A percentile compares a stretch with the other conserved stretches of the same genome.
These are phyloP conservation scores for Drosophila quadrilineata DNA, from an alignment of 1,140 invertebrate species.

Conservation along the genomic window DNA sequence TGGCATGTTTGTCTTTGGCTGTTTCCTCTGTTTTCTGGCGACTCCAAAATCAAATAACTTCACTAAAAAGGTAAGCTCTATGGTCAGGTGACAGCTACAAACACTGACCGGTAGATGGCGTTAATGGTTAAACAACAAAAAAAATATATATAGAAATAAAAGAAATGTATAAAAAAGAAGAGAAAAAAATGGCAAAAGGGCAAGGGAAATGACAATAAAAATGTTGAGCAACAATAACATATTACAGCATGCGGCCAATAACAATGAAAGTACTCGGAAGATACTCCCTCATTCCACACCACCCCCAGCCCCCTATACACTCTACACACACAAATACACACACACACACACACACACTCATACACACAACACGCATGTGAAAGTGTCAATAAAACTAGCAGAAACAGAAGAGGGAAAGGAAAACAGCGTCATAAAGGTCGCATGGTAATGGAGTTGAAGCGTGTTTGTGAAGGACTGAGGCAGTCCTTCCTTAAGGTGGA, in stretches of 20 bases:
- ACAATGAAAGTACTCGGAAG: constrained; percentile 44
- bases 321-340: background rate
- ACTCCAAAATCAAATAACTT: constrained; percentile 57
- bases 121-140: no score
- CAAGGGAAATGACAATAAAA: constrained; percentile 59
- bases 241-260: constrained; percentile 56
- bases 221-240: constrained; percentile 62
- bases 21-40: background rate
- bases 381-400: constrained; percentile 62
- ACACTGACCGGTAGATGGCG: constrained; percentile 17
- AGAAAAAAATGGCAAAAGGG: no score
- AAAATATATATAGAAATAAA: no score
- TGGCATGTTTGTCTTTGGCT: background rate
- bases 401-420: no score
- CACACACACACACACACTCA: no score
- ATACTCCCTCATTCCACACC: background rate
- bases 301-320: no score
- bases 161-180: no score
- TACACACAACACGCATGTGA: constrained; percentile 52
- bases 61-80: constrained; percentile 50
- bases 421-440: constrained; percentile 43
- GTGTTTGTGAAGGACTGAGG: background rate
- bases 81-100: background rate
- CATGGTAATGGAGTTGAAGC: constrained; percentile 15
- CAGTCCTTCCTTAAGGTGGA: background rate